Evolutionary conservation across 2,888 invertebrate genomes (phyloP), one percentile per base, ranked within the genome.

Genomic region (Allygus modestus): DNA sequence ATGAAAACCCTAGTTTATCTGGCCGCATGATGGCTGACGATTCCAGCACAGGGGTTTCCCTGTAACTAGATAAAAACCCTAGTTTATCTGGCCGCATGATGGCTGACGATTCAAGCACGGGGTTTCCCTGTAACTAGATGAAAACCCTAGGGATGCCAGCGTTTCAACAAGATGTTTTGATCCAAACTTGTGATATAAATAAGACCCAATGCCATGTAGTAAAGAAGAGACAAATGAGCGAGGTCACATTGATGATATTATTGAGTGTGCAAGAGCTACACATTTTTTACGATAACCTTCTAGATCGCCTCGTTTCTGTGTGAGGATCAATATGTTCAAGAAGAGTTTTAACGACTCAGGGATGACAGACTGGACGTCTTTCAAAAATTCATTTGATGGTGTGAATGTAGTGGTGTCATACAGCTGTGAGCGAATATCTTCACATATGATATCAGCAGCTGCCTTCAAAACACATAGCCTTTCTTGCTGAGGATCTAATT

Each of bases 151-250:
- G 23, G 28, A 69, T 75, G 83, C 81, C 26, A 81, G 46, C 31
- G 84, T 69, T 23, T 69, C 77, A 26, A 79, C 54, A 0, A 85
- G 41, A 71, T 84, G 85, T 71, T 58, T 85, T 37, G 83, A 85
- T 81, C 85, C 86, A 82, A 85, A 85, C 41, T 85, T 83, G 84
- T 85, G 84, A 61, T 86, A 85, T 31, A 86, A 65, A 61, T 85
- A 85, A 17, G 83, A 82, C 46, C 84, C 61, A 23, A 86, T 23
- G 17, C 82, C 77, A 15, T 46, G 51, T 0, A 83, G 82, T 61
- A 85, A 43, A 23, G 54, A 28, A 9, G 85, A 87, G n/a, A 84
- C 28, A 79, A 85, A 86, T 46, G 85, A 86, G 33, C 84, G 58
- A 41, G 86, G 86, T 75, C 84, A 41, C 17, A 46, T 43, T 65